Evolutionary conservation across 2,888 invertebrate species (phyloP).

Genomic region (Gryllus longicercus): DNA sequence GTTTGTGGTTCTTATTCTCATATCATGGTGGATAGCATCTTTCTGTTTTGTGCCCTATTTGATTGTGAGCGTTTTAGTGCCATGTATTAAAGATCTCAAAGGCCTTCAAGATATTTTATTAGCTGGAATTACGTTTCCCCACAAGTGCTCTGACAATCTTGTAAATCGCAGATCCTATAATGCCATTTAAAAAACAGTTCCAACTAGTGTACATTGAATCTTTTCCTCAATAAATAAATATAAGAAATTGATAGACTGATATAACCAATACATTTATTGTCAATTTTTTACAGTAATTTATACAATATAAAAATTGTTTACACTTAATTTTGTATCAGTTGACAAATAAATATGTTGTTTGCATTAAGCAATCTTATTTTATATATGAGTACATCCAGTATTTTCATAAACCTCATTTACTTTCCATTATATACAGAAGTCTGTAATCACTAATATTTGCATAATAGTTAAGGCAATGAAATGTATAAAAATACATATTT

Average conservation of each 20-base stretch:
- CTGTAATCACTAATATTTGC: no score
- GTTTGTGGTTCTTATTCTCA: conserved; percentile 44
- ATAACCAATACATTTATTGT: not conserved
- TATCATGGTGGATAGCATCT: conserved; percentile 45
- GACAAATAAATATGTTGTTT: no score
- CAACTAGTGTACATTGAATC: not conserved
- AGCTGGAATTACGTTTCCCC: conserved; percentile 45
- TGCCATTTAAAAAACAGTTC: conserved; percentile 41
- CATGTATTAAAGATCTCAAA: conserved; percentile 44
- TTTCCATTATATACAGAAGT: no score
- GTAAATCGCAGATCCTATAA: conserved; percentile 43
- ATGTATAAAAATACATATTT: no score
- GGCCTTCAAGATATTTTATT: conserved; percentile 43
- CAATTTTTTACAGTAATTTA: conserved; percentile 10
- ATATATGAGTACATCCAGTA: no score
- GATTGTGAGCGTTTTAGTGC: conserved; percentile 44
- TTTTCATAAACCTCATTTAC: no score
- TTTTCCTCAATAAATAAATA: not conserved
- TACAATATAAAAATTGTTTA: conserved; percentile 11
- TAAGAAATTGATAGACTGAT: not conserved
- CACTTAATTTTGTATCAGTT: not conserved
- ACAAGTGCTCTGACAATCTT: conserved; percentile 46
- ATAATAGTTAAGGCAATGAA: no score
- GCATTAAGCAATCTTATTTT: no score
- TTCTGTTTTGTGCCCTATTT: conserved; percentile 45